phyloP scores from a whole-genome alignment of 1,140 invertebrate genomes.

The Himalopsyche phryganea region DNA sequence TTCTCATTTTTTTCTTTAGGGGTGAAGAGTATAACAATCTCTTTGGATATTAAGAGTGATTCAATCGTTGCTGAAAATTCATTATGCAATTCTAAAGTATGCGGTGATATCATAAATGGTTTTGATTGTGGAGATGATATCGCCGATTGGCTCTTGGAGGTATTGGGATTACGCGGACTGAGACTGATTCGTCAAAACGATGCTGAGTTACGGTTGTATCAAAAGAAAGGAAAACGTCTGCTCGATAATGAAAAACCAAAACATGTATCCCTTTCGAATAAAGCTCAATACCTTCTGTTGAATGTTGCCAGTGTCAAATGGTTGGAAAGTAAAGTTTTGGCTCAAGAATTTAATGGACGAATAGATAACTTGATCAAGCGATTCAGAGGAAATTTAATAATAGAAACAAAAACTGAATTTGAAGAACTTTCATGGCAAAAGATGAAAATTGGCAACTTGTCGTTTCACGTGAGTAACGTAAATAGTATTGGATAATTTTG shows the following conservation, averaged over 20 bases:
- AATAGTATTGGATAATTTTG: no score
- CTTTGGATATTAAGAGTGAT: conserved; percentile 37
- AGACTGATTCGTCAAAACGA: conserved; percentile 65
- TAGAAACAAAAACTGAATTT: conserved; percentile 62
- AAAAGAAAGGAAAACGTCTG: conserved; percentile 36
- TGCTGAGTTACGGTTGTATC: conserved; percentile 40
- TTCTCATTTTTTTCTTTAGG: no score
- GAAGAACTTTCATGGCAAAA: conserved; percentile 72
- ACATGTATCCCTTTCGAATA: conserved; percentile 74
- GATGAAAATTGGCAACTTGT: conserved; percentile 64
- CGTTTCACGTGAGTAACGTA: conserved; percentile 71
- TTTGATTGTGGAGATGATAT: conserved; percentile 79
- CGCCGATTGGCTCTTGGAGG: conserved; percentile 71
- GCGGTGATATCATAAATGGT: conserved; percentile 74
- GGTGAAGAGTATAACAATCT: conserved; percentile 48
- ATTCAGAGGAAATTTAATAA: conserved; percentile 67
- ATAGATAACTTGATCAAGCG: conserved; percentile 58
- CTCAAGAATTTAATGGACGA: conserved; percentile 50
- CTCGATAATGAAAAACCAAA: conserved; percentile 39
- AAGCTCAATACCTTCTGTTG: conserved; percentile 84
- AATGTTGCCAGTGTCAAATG: conserved; percentile 72
- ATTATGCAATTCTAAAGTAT: conserved; percentile 76
- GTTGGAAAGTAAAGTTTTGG: conserved; percentile 59
- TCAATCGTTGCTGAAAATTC: conserved; percentile 39
- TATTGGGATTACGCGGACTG: conserved; percentile 61